phyloP scores from a whole-genome alignment of 2,888 invertebrate species.

The Lasioglossum oenotherae region DNA sequence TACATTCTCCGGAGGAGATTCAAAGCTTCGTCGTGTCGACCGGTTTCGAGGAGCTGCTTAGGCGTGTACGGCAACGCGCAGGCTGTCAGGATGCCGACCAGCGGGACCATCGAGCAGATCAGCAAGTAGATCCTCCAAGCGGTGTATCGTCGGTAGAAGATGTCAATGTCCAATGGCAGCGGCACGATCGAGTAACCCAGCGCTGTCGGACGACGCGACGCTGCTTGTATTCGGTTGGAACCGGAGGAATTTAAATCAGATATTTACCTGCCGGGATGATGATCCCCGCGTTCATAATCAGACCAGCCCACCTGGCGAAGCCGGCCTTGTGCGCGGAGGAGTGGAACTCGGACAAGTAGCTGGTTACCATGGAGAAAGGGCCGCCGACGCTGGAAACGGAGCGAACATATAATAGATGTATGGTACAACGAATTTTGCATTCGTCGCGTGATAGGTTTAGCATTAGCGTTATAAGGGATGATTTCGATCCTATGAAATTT shows the following conservation, averaged over 20 bases:
- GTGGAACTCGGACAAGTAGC: slow-evolving; percentile 91
- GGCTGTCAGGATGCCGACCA: slow-evolving; percentile 88
- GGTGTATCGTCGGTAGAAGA: slow-evolving; percentile 77
- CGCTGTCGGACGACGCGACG: slow-evolving; percentile 69
- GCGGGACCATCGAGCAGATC: slow-evolving; percentile 87
- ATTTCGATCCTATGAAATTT: too few species aligned
- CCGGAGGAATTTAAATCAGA: neutral
- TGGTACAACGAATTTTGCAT: too few species aligned
- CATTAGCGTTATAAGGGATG: too few species aligned
- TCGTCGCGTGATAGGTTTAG: too few species aligned
- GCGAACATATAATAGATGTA: too few species aligned
- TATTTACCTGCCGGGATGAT: slow-evolving; percentile 86
- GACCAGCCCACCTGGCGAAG: slow-evolving; percentile 88
- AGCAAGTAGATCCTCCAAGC: slow-evolving; percentile 85
- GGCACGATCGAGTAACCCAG: slow-evolving; percentile 84
- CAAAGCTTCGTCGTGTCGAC: slow-evolving; percentile 88
- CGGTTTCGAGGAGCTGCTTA: slow-evolving; percentile 90
- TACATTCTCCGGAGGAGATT: slow-evolving; percentile 88
- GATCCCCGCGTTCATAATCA: slow-evolving; percentile 88
- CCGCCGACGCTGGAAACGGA: slow-evolving; percentile 86
- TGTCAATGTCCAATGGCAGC: slow-evolving; percentile 61
- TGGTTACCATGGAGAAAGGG: slow-evolving; percentile 90
- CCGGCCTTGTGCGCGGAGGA: slow-evolving; percentile 87
- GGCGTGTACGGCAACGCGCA: slow-evolving; percentile 91
- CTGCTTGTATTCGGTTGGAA: neutral